Percentiles rank a stretch among this genome's conserved stretches.
phyloP scores from a whole-genome alignment of 2,888 invertebrate species.

The Eupithecia abbreviata region DNA sequence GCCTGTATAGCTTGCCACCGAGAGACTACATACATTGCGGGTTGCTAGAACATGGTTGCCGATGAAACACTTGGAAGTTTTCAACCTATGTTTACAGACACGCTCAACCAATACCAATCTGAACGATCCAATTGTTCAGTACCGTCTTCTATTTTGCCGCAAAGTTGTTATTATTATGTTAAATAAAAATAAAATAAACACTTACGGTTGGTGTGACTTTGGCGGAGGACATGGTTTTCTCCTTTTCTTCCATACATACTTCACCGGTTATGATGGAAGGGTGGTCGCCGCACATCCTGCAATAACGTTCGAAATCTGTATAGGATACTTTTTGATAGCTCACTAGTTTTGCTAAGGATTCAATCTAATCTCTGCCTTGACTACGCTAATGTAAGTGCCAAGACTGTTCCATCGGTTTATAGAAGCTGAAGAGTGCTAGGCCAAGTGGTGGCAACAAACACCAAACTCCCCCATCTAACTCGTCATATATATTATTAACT shows the following conservation, averaged over 20 bases:
- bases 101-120: neutral
- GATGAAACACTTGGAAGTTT: too few species aligned
- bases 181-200: neutral
- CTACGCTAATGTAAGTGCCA: neutral
- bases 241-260: slow-evolving; percentile 56
- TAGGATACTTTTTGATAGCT: neutral
- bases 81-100: neutral
- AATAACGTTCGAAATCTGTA: neutral
- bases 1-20: too few species aligned
- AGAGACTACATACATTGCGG: too few species aligned
- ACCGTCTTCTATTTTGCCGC: neutral
- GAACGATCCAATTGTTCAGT: neutral
- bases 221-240: slow-evolving; percentile 49
- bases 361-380: neutral
- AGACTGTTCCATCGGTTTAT: neutral
- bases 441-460: neutral
- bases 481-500: neutral
- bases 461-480: neutral
- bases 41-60: too few species aligned
- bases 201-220: slow-evolving; percentile 65
- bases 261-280: slow-evolving; percentile 73
- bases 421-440: neutral
- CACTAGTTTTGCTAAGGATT: neutral
- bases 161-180: neutral
- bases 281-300: slow-evolving; percentile 79